Evolutionary conservation across 2,888 invertebrate genomes (phyloP).

Genomic region (Athalia cordata): DNA sequence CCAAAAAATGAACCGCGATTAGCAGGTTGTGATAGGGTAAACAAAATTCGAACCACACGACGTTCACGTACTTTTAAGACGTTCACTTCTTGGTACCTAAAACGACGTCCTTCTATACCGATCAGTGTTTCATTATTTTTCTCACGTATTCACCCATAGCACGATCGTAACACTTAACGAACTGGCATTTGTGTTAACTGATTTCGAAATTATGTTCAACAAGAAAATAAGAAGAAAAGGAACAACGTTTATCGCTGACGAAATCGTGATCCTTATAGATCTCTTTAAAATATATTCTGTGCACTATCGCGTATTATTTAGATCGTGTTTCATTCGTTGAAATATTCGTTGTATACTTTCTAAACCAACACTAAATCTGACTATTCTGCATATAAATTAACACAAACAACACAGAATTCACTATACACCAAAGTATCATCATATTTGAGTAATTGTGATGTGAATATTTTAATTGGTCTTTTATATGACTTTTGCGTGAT

Average conservation of each 20-base stretch:
- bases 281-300: neutral
- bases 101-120: neutral
- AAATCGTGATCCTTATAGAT: neutral
- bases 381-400: constrained; percentile 7
- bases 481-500: too few relatives aligned
- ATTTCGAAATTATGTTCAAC: constrained; percentile 5
- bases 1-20: too few relatives aligned
- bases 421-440: neutral
- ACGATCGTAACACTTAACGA: constrained; percentile 21
- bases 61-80: neutral
- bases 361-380: constrained; percentile 33
- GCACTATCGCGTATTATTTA: neutral
- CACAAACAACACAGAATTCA: neutral
- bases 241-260: neutral
- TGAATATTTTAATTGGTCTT: neutral
- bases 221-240: neutral
- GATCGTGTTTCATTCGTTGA: constrained; percentile 3
- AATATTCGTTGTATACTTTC: constrained; percentile 35
- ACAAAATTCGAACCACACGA: too few relatives aligned
- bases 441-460: neutral
- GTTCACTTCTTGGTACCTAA: neutral
- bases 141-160: neutral
- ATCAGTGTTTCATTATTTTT: constrained; percentile 6
- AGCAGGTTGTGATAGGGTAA: too few relatives aligned
- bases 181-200: constrained; percentile 11